phyloP scores from a whole-genome alignment of 2,888 invertebrate species.

The Phytoseiulus persimilis region DNA sequence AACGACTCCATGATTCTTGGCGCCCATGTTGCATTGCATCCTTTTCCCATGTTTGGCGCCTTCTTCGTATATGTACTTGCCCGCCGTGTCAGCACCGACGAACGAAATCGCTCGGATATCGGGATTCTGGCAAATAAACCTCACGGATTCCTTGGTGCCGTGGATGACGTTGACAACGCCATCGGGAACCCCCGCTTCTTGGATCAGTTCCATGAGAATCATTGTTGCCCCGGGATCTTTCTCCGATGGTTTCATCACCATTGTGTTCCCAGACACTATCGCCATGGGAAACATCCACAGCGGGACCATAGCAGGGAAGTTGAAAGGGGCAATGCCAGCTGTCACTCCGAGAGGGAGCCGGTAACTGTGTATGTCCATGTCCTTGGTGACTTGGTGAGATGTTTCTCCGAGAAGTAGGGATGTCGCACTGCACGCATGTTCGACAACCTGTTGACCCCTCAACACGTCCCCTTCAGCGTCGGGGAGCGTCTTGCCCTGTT shows the following conservation, averaged over 20 bases:
- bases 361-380: conserved; percentile 92
- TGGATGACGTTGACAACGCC: conserved; percentile 94
- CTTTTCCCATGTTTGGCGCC: conserved; percentile 85
- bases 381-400: conserved; percentile 70
- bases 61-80: conserved; percentile 86
- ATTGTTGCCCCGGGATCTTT: conserved; percentile 93
- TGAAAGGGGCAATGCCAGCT: conserved; percentile 94
- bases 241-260: conserved; percentile 89
- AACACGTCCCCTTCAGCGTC: conserved; percentile 98
- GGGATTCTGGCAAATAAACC: conserved; percentile 93
- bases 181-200: conserved; percentile 89
- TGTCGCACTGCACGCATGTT: conserved; percentile 89
- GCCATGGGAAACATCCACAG: conserved; percentile 74
- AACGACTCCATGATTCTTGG: conserved; percentile 95
- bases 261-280: conserved; percentile 80
- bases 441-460: conserved; percentile 93
- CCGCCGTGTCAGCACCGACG: conserved; percentile 90
- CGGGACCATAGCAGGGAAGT: conserved; percentile 99
- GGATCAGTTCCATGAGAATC: conserved; percentile 81
- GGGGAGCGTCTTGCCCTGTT: conserved; percentile 91
- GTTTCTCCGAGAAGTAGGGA: conserved; percentile 86
- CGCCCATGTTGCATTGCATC: conserved; percentile 98
- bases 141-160: conserved; percentile 84
- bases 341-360: conserved; percentile 85
- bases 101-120: conserved; percentile 94